A percentile compares a stretch with the other conserved stretches of the same genome.
These are phyloP conservation scores for Vidua chalybeata DNA, from an alignment of 2,113 vertebrate species.

Conservation along the genomic window DNA sequence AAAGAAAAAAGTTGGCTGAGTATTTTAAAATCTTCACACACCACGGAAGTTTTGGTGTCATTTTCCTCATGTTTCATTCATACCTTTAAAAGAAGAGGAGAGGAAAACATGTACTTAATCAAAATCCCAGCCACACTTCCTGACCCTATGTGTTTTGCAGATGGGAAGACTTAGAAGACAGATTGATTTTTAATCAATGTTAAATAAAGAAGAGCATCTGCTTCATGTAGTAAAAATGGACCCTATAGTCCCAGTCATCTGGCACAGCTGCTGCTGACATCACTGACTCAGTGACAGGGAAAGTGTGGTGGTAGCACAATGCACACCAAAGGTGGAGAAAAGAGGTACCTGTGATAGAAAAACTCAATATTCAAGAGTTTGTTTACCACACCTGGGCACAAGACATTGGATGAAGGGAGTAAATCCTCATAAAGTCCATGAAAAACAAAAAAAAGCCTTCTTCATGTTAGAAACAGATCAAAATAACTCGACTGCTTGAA, in stretches of 20 bases:
- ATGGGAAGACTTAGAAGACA: conserved; percentile 30
- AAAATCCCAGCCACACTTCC: neutral
- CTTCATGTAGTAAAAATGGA: conserved; percentile 1
- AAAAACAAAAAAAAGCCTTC: neutral
- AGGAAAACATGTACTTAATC: conserved; percentile 25
- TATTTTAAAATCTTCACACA: neutral
- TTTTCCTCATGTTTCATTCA: conserved; percentile 37
- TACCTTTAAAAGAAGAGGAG: conserved; percentile 41
- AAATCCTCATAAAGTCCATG: neutral
- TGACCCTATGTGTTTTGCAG: conserved; percentile 43
- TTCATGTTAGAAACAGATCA: neutral
- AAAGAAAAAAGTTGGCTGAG: neutral
- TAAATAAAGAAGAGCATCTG: conserved; percentile 37
- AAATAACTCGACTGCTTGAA: neutral
- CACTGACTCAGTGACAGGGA: neutral
- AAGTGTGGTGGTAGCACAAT: neutral
- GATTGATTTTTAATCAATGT: neutral
- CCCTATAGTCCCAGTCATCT: neutral
- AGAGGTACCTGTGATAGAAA: neutral
- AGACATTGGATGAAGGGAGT: neutral
- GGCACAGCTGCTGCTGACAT: neutral
- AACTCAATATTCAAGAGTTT: neutral
- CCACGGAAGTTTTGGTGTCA: neutral
- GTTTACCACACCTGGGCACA: neutral
- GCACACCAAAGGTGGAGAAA: neutral